A percentile compares a stretch with the other conserved stretches of the same genome.
phyloP scores from a whole-genome alignment of 2,113 vertebrate species.

The Chelonoidis abingdonii region DNA sequence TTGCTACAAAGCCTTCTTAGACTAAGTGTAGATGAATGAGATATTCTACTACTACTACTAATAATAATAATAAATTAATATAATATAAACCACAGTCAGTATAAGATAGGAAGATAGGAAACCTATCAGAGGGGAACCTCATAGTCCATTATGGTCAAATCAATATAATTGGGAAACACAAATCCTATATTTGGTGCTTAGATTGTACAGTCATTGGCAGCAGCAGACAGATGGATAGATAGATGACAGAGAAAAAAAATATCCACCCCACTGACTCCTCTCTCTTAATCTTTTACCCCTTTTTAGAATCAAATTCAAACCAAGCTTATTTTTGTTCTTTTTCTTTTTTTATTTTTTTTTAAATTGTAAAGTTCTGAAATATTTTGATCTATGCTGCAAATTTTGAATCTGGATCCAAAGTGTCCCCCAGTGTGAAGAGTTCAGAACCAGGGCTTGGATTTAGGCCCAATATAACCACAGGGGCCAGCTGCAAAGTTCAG shows the following conservation, averaged over 20 bases:
- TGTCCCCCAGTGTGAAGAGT: neutral
- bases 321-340: neutral
- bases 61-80: too few relatives aligned
- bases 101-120: neutral
- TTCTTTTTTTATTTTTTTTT: neutral
- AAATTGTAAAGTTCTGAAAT: neutral
- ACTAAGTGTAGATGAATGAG: neutral
- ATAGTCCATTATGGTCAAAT: neutral
- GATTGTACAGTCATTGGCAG: rapidly evolving
- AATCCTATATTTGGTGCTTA: neutral
- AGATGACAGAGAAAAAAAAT: rapidly evolving
- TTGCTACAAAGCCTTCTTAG: neutral
- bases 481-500: neutral
- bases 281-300: rapidly evolving
- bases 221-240: neutral
- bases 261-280: neutral
- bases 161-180: neutral
- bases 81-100: neutral
- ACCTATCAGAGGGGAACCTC: rapidly evolving
- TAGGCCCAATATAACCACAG: neutral
- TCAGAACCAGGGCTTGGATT: neutral
- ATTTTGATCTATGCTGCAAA: neutral
- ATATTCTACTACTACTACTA: too few relatives aligned
- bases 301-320: neutral
- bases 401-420: neutral